Conservation (phyloP, 2,888 invertebrate species). For the Heliothis peltigera region DNA sequence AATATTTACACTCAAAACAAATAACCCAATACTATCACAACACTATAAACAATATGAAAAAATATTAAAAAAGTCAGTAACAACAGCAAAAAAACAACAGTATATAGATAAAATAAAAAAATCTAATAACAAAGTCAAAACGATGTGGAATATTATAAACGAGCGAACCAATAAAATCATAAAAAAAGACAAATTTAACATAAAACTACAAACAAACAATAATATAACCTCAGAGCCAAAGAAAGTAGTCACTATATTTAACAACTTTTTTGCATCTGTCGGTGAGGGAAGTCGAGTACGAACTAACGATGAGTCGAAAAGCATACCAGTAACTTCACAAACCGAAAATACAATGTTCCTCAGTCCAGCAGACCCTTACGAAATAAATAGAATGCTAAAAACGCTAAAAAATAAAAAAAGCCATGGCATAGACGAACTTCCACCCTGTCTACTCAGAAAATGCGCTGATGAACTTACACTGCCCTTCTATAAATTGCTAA, state of each 20-base stretch:
- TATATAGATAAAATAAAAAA: constrained; percentile 2
- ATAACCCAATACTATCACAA: constrained; percentile 1
- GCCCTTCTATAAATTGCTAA: constrained; percentile 21
- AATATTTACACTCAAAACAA: neutral
- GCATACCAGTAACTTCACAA: neutral
- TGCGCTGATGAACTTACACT: constrained; percentile 30
- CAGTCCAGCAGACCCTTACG: too few relatives aligned
- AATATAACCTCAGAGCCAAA: neutral
- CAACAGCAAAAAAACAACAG: constrained; percentile 1
- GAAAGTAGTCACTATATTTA: constrained; percentile 3
- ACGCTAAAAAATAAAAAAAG: constrained; percentile 11
- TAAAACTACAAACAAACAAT: constrained; percentile 5
- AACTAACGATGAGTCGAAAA: neutral
- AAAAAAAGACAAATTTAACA: constrained; percentile 1
- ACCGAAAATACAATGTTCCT: constrained; percentile 5
- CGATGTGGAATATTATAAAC: constrained; percentile 3
- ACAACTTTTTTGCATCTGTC: constrained; percentile 4
- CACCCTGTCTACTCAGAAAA: neutral
- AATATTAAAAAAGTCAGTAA: constrained; percentile 1
- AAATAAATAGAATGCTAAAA: neutral
- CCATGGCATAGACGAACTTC: constrained; percentile 7
- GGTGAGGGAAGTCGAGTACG: neutral
- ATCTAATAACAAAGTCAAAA: constrained; percentile 4
- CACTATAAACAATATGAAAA: constrained; percentile 12
- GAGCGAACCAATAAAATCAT: constrained; percentile 6